These are phyloP conservation scores for Circaetus cinerascens DNA, from an alignment of 2,113 vertebrate genomes.

Conservation along the genomic window DNA sequence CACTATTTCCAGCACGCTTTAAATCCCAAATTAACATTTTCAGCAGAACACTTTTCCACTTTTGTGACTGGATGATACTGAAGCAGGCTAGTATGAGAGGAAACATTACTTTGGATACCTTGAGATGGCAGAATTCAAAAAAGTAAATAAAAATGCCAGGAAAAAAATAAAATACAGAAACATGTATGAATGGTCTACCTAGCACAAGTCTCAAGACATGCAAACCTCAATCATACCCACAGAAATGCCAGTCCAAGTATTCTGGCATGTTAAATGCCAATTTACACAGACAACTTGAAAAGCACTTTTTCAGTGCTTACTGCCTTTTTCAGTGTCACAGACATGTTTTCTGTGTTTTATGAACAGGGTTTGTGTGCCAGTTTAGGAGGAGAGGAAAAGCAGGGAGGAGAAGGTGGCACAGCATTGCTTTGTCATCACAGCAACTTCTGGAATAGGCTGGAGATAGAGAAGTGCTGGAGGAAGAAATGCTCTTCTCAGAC, in stretches of 20 bases:
- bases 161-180: background rate
- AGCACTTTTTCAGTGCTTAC: background rate
- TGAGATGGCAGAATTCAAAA: background rate
- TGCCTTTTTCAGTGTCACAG: background rate
- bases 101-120: background rate
- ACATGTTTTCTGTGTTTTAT: background rate
- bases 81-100: background rate
- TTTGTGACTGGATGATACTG: background rate
- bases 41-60: background rate
- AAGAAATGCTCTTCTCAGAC: background rate
- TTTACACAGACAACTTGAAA: background rate
- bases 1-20: background rate
- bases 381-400: background rate
- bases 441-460: background rate
- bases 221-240: background rate
- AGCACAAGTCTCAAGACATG: fast-evolving
- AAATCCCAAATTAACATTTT: background rate
- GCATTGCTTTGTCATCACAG: background rate
- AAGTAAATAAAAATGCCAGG: background rate
- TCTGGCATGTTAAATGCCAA: background rate
- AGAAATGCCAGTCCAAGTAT: background rate
- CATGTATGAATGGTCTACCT: background rate
- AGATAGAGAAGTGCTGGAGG: background rate
- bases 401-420: background rate
- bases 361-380: no score